These are phyloP conservation scores for Lindbergichthys nudifrons DNA, from an alignment of 2,797 vertebrate species.

Conservation along the genomic window DNA sequence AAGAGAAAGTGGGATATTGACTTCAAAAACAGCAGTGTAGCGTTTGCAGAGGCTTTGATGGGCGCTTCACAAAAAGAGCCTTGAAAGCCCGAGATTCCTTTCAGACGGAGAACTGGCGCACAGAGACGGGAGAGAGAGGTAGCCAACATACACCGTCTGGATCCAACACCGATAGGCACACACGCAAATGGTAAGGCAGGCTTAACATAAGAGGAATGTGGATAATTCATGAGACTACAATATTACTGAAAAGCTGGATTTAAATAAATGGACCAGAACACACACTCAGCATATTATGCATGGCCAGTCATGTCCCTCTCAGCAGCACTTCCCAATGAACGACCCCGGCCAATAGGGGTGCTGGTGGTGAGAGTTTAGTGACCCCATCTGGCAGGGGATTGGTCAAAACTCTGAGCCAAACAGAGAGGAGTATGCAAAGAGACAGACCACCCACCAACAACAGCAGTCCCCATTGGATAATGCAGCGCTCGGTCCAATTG, in stretches of 20 bases:
- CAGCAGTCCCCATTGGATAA: constrained; percentile 67
- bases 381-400: constrained; percentile 82
- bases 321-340: constrained; percentile 27
- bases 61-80: constrained; percentile 69
- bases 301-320: constrained; percentile 32
- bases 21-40: constrained; percentile 68
- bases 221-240: constrained; percentile 55
- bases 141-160: constrained; percentile 73
- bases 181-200: constrained; percentile 27
- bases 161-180: constrained; percentile 50
- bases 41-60: constrained; percentile 71
- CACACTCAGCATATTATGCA: constrained; percentile 12
- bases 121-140: constrained; percentile 40
- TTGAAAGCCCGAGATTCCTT: constrained; percentile 73
- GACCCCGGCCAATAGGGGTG: constrained; percentile 65
- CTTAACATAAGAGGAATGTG: constrained; percentile 56
- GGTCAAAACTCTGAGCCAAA: constrained; percentile 54
- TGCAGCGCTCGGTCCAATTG: constrained; percentile 43
- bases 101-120: constrained; percentile 67
- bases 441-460: constrained; percentile 73
- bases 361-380: constrained; percentile 75
- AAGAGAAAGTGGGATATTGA: constrained; percentile 52
- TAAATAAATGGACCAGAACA: constrained; percentile 55
- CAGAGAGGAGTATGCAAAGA: constrained; percentile 31
- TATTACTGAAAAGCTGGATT: constrained; percentile 57